Evolutionary conservation across 2,113 vertebrate species (phyloP).

Genomic region (Cololabis saira): DNA sequence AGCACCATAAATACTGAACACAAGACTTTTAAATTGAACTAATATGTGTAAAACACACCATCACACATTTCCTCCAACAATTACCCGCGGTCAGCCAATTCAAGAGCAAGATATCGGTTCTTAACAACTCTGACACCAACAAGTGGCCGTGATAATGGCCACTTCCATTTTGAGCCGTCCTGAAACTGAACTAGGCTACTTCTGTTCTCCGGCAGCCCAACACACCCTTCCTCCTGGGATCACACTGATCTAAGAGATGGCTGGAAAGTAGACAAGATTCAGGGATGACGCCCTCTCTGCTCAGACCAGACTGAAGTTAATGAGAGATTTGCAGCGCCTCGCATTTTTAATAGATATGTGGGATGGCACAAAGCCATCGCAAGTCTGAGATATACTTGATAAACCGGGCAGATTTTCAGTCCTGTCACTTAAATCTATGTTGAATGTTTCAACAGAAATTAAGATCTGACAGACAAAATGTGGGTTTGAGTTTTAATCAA

Average conservation of each 20-base stretch:
- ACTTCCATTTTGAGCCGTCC: constrained; percentile 54
- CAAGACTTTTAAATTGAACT: neutral
- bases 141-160: neutral
- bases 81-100: constrained; percentile 4
- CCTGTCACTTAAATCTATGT: neutral
- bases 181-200: constrained; percentile 69
- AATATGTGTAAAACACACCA: neutral
- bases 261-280: constrained; percentile 73
- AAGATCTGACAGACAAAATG: no score
- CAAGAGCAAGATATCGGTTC: neutral
- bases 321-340: constrained; percentile 66
- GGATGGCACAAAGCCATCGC: constrained; percentile 15
- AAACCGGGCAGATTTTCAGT: neutral
- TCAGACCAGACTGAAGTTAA: constrained; percentile 63
- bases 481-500: no score
- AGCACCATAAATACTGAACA: neutral
- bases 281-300: constrained; percentile 65
- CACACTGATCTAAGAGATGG: constrained; percentile 69
- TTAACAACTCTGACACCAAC: constrained; percentile 5
- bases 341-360: constrained; percentile 41
- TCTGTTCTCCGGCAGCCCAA: constrained; percentile 67
- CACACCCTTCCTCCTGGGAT: constrained; percentile 82
- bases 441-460: no score
- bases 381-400: constrained; percentile 4
- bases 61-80: constrained; percentile 7